Conservation (phyloP, 2,113 vertebrate genomes). For the Aphelocoma coerulescens region DNA sequence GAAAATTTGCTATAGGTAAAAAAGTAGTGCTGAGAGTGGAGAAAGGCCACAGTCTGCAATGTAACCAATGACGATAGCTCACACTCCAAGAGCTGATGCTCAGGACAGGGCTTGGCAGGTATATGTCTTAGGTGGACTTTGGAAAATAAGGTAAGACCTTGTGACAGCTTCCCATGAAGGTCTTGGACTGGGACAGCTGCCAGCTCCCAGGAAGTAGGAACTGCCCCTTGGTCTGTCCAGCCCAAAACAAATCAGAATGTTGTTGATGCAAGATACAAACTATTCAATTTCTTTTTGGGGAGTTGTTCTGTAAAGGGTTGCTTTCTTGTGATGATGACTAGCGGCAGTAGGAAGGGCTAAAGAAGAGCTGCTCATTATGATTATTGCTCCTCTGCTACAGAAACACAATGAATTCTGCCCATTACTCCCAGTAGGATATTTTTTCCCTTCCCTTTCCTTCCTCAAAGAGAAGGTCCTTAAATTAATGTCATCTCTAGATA, state of each 20-base stretch:
- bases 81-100: no score
- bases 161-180: background rate
- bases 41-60: background rate
- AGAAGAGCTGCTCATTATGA: background rate
- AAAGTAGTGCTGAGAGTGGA: background rate
- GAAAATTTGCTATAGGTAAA: background rate
- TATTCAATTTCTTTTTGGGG: rapidly evolving
- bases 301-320: background rate
- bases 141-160: rapidly evolving
- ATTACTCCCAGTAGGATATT: background rate
- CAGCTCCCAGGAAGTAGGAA: background rate
- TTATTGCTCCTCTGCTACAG: background rate
- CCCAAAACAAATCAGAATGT: rapidly evolving
- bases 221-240: background rate
- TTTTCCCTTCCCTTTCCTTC: background rate
- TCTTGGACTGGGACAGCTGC: background rate
- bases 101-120: background rate
- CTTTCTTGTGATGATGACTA: background rate
- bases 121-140: background rate
- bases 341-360: background rate
- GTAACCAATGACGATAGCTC: no score
- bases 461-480: background rate
- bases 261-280: background rate
- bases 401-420: background rate
- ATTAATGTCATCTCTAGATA: background rate